phyloP scores from a whole-genome alignment of 2,888 invertebrate genomes.

The Pachymerium ferrugineum region DNA sequence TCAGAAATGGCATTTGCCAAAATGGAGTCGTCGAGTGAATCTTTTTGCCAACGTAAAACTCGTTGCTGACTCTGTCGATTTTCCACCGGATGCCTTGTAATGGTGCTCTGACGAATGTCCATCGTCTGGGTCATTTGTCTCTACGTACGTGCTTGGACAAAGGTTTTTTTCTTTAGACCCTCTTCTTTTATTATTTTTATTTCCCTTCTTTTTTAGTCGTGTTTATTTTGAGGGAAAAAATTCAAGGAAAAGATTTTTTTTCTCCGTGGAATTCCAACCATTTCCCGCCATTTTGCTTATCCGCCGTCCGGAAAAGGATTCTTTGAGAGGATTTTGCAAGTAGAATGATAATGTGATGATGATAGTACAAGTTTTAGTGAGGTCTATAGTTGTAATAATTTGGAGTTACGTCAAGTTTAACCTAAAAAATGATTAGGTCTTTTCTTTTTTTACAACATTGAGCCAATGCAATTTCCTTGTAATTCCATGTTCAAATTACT shows the following conservation, averaged over 20 bases:
- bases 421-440: no score
- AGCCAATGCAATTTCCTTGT: no score
- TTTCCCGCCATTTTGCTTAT: background rate
- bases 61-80: conserved; percentile 20
- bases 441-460: no score
- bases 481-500: no score
- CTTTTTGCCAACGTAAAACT: background rate
- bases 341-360: background rate
- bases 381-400: no score
- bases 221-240: background rate
- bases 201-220: background rate
- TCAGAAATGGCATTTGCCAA: conserved; percentile 7
- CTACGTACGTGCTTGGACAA: background rate
- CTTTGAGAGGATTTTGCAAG: background rate
- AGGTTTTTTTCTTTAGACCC: background rate
- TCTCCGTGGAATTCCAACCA: background rate
- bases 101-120: conserved; percentile 14
- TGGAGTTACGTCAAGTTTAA: no score
- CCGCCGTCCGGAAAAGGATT: background rate
- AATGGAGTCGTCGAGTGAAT: background rate
- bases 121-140: conserved; percentile 18
- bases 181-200: background rate
- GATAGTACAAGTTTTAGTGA: no score
- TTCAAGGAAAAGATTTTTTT: background rate
- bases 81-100: conserved; percentile 12